phyloP scores from a whole-genome alignment of 2,888 invertebrate species.

The Danaus chrysippus region DNA sequence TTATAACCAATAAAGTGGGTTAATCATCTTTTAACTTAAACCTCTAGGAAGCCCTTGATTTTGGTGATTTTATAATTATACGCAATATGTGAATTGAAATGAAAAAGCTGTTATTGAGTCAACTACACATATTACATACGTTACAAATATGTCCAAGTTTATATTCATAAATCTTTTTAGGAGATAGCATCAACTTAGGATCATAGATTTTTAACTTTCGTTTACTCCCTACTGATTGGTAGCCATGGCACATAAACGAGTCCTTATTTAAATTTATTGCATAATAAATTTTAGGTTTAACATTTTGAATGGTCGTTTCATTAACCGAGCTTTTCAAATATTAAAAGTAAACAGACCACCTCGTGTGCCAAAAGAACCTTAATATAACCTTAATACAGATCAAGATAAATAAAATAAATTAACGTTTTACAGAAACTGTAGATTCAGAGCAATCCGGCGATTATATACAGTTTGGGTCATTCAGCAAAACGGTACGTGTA shows the following conservation, averaged over 20 bases:
- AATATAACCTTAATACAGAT: conserved; percentile 37
- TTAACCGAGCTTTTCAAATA: conserved; percentile 25
- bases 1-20: conserved; percentile 15
- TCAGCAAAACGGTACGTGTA: conserved; percentile 19
- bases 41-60: not conserved
- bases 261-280: conserved; percentile 26
- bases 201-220: conserved; percentile 9
- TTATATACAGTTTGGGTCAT: conserved; percentile 11
- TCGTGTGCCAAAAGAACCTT: conserved; percentile 45
- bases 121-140: too few species aligned
- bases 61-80: not conserved
- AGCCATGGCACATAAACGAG: conserved; percentile 21
- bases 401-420: not conserved
- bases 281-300: conserved; percentile 26
- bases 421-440: not conserved
- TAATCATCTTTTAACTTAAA: conserved; percentile 6
- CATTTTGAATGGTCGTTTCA: conserved; percentile 21
- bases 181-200: not conserved
- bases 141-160: too few species aligned
- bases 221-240: conserved; percentile 25
- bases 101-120: too few species aligned
- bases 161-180: not conserved
- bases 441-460: not conserved
- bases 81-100: too few species aligned
- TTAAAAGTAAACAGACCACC: conserved; percentile 41